Base-by-base conservation (phyloP, 1,140 invertebrate genomes). In the Plodia interpunctella region DNA sequence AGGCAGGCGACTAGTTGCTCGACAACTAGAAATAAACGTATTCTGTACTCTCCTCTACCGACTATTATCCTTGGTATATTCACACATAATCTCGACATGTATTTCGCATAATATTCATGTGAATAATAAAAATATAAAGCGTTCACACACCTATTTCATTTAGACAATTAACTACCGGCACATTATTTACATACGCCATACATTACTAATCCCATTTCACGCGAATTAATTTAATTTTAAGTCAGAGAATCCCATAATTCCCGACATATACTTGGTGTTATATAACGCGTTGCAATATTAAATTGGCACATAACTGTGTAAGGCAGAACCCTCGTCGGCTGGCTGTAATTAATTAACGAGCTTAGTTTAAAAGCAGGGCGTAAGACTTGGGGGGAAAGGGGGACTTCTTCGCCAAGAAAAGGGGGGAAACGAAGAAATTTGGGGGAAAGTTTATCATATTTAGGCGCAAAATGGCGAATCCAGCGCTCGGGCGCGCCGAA, bases 371-470 rank as follows among this genome's bases (percentile, higher is more conserved):
- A 89, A 89, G 87, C 87, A 86, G 84, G 84, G 84, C 80, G 82
- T 89, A 87, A 88, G 83, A 83, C 83, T 83, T 76, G 80, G 76
- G 75, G 67, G 78, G 76, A 61, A 63, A 64, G 64, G 72, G 70
- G 72, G 63, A 74, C 61, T 75, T 75, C 77, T 76, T 76, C 71
- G 67, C 73, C 73, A 80, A 86, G 79, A 74, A 76, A 76, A 63
- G 65, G 81, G 80, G 76, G 81, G 69, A 68, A 21, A 30, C 62
- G 72, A 88, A 83, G 79, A 89, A 89, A 85, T 89, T 85, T 72
- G 83, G 84, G 86, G 83, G 87, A 87, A 89, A 87, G 84, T 89
- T 89, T 89, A 89, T 89, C 84, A 89, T 89, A 89, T 89, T 89
- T 89, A 87, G 87, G 87, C 87, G 87, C 87, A 87, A 89, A 89